phyloP scores from a whole-genome alignment of 1,140 invertebrate genomes.

The Apis dorsata region DNA sequence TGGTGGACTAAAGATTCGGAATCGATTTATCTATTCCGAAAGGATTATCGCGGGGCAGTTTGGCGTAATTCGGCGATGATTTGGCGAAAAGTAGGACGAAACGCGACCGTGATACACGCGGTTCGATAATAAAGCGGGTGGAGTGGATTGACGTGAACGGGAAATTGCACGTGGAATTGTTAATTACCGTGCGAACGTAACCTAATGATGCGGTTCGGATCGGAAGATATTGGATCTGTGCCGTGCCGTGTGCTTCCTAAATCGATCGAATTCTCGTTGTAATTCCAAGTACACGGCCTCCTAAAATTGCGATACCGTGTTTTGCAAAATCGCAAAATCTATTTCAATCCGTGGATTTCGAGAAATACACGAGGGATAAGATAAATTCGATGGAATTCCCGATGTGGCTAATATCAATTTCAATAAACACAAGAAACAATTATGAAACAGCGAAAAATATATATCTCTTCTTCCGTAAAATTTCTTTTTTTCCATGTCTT shows the following conservation, averaged over 20 bases:
- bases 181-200: slow-evolving; percentile 61
- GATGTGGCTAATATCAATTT: no score
- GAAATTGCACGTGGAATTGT: slow-evolving; percentile 54
- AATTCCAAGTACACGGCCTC: slow-evolving; percentile 19
- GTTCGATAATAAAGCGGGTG: slow-evolving; percentile 59
- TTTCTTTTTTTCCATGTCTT: no score
- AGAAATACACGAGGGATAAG: no score
- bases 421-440: no score
- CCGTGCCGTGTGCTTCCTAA: slow-evolving; percentile 20
- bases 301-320: slow-evolving; percentile 43
- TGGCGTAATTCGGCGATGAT: slow-evolving; percentile 7
- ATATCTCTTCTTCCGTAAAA: no score
- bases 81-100: slow-evolving; percentile 38
- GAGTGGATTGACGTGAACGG: slow-evolving; percentile 53
- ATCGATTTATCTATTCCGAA: no score
- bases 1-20: neutral
- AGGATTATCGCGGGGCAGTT: neutral
- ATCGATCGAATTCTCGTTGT: slow-evolving; percentile 38
- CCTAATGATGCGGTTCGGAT: slow-evolving; percentile 40
- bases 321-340: slow-evolving; percentile 4
- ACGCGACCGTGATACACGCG: slow-evolving; percentile 13
- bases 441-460: no score
- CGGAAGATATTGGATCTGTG: slow-evolving; percentile 39
- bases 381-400: no score
- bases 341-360: neutral